Evolutionary conservation across 2,797 vertebrate genomes (phyloP), one percentile per base, ranked within the genome.

Genomic region (Anguilla pacifica): DNA sequence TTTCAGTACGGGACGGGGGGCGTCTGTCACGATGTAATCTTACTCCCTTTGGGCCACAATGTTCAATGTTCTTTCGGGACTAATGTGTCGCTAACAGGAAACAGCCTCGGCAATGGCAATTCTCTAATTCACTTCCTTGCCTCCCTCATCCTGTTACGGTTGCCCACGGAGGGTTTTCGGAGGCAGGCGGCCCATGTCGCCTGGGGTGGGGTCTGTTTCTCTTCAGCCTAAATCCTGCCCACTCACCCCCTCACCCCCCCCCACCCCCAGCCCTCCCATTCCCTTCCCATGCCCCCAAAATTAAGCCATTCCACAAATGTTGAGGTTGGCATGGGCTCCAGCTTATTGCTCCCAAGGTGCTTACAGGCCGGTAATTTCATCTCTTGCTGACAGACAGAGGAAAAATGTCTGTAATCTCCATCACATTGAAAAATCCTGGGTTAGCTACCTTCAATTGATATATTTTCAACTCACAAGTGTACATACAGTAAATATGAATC

Each of bases 71-170:
- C 85, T 72, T 81, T 46, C 31, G 25, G 61, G 64, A 59, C 64
- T 84, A 85, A 87, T n/a, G 64, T 53, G 46, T 85, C 74, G 64
- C 83, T 88, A 72, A 88, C 74, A 85, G 87, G 64, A 85, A 84
- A 57, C 46, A 55, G 77, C 31, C 9, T 43, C 64, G 28, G 82
- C 31, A 28, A 87, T 83, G 67, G 49, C 9, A 15, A 28, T 84
- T 61, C 49, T 28, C n/a, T 84, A 39, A 72, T 72, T 74, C 79
- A 35, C 43, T 70, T 83, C 51, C 35, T 55, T 51, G 70, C 70
- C 74, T 49, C 64, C 39, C 17, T 35, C 77, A 46, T 39, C 17
- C 77, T 25, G 22, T 81, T 49, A 25, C 77, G 35, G 22, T 43
- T 81, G 70, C 4, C 11, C 77, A 3, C 39, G 4, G 3, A 10